A percentile compares a stretch with the other conserved stretches of the same genome.
Evolutionary conservation across 2,888 invertebrate species (phyloP).

Genomic region (Ernsta delagoae): DNA sequence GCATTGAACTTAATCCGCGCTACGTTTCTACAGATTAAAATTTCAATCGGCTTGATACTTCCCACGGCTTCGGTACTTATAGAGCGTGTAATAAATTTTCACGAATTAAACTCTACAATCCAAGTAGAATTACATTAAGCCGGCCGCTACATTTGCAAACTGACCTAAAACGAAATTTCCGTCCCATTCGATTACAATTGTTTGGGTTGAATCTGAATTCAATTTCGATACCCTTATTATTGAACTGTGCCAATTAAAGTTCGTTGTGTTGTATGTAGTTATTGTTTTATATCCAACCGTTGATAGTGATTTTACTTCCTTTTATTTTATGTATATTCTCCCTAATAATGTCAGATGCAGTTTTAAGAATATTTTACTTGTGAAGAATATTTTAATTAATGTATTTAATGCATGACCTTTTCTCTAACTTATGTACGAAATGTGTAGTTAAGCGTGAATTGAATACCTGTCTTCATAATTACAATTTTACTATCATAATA

Average conservation of each 20-base stretch:
- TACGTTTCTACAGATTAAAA: slow-evolving; percentile 25
- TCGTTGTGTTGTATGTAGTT: too few species aligned
- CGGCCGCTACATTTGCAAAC: slow-evolving; percentile 52
- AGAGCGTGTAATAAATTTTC: slow-evolving; percentile 32
- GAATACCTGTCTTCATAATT: too few species aligned
- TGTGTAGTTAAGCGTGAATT: too few species aligned
- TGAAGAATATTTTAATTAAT: too few species aligned
- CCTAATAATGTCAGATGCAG: too few species aligned
- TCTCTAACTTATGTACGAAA: too few species aligned
- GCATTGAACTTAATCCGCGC: slow-evolving; percentile 8
- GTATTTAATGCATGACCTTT: too few species aligned
- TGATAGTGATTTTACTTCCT: too few species aligned
- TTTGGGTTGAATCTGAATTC: slow-evolving; percentile 65
- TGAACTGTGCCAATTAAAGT: neutral
- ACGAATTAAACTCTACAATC: slow-evolving; percentile 31
- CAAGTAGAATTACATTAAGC: slow-evolving; percentile 56
- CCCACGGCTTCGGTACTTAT: slow-evolving; percentile 25
- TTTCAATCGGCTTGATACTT: slow-evolving; percentile 17
- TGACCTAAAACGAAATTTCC: slow-evolving; percentile 54
- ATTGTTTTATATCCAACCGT: too few species aligned
- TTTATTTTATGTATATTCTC: too few species aligned
- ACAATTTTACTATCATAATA: too few species aligned
- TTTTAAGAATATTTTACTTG: too few species aligned
- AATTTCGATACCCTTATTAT: slow-evolving; percentile 49
- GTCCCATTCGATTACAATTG: slow-evolving; percentile 59